Evolutionary conservation across 23 tunicate genomes (phyloP), one percentile per base, ranked within the genome.

Genomic region (Styela clava): DNA sequence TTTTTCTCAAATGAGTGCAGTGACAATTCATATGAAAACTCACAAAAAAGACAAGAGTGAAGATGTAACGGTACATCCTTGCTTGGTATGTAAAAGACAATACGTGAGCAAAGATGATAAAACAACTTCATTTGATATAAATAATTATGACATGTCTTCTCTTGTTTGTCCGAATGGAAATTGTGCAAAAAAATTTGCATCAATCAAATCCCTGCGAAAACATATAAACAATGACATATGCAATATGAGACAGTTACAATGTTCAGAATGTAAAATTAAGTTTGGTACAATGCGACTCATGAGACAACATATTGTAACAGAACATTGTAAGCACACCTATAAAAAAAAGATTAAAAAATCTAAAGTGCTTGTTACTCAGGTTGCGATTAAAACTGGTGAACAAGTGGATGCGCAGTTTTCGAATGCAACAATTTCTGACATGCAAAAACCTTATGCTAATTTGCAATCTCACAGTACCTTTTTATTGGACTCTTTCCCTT

Each of bases 91-190:
- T 52, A 33, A 52, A 36, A 76, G 27, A 36, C 22, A 52, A 76
- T 76, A 76, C 30, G 52, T 36, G 21, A 21, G 27, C 33, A 76
- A 76, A 44, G 81, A 76, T 28, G 71, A 76, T 27, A 76, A 76
- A 19, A 52, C 21, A 26, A n/a, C 22, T 21, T 26, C 28, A 31
- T 36, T 24, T 52, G 28, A 44, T 28, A 24, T 33, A 25, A 33
- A 20, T 18, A 27, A 44, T 24, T 18, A 1, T 26, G 65, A 76
- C 27, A 24, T 44, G 52, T 23, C 31, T 7, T 25, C 31, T 22
- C 37, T 52, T 29, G 34, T 71, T 71, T 76, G 81, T 76, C 81
- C 81, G 21, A 76, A 76, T 51, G 52, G 71, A 52, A 76, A 76
- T 29, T 76, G 81, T 2, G 65, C 65, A 26, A 76, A 76, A 44